phyloP scores from a whole-genome alignment of 1,140 invertebrate genomes.

The Listronotus oregonensis region DNA sequence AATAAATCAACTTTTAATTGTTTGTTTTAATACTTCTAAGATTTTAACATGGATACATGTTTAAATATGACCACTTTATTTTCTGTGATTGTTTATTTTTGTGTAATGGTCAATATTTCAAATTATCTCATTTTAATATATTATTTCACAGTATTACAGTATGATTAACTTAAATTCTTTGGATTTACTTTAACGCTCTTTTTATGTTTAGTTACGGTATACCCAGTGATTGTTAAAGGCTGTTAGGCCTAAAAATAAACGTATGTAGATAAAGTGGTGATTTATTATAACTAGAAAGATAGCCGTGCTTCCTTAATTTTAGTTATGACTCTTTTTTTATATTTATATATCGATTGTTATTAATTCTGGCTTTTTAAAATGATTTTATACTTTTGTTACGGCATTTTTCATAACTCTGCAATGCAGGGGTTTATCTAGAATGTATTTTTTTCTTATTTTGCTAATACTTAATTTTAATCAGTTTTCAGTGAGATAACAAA shows the following conservation, averaged over 20 bases:
- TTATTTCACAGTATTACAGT: conserved; percentile 19
- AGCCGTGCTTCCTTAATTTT: conserved; percentile 32
- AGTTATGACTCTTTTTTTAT: conserved; percentile 29
- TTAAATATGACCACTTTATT: conserved; percentile 26
- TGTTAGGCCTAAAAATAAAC: conserved; percentile 6
- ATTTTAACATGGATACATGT: not conserved
- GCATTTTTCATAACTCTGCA: conserved; percentile 15
- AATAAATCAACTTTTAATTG: not conserved
- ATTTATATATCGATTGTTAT: conserved; percentile 31
- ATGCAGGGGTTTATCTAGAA: conserved; percentile 29
- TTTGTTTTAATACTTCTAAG: not conserved
- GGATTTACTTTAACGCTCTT: conserved; percentile 4
- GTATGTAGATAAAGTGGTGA: not conserved
- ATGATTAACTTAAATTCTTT: conserved; percentile 7
- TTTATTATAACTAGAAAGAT: conserved; percentile 18
- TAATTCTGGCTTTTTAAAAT: conserved; percentile 28
- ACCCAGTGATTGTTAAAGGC: conserved; percentile 13
- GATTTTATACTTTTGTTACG: conserved; percentile 34
- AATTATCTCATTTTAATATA: not conserved
- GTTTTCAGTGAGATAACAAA: conserved; percentile 25
- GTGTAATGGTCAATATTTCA: not conserved
- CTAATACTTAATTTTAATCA: conserved; percentile 10
- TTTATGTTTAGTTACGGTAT: conserved; percentile 1
- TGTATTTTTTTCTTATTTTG: conserved; percentile 26
- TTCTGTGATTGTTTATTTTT: conserved; percentile 21